A percentile compares a stretch with the other conserved stretches of the same genome.
These are phyloP conservation scores for Lycocerus yunnanus DNA, from an alignment of 2,888 invertebrate species.

Conservation along the genomic window DNA sequence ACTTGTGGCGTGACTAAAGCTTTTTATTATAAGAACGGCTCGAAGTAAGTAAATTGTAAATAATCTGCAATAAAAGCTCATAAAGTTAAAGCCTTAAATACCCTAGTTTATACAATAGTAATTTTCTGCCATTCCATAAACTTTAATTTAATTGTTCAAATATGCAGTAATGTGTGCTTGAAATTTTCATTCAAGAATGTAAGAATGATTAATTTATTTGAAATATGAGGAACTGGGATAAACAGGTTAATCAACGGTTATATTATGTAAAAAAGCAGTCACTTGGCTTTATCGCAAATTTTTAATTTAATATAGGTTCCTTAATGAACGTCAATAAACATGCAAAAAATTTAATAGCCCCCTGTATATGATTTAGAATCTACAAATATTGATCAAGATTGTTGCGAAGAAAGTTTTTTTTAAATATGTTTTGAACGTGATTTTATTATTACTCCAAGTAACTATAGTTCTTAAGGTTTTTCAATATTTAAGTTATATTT, in stretches of 20 bases:
- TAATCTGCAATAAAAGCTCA: neutral
- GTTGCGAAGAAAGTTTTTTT: no score
- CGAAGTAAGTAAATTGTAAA: slow-evolving; percentile 2
- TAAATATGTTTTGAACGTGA: no score
- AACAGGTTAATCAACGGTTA: neutral
- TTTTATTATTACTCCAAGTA: no score
- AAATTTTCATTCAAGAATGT: neutral
- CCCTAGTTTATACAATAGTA: neutral
- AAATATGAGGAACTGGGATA: neutral
- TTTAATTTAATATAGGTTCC: neutral
- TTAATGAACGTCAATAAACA: no score
- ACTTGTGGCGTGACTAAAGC: slow-evolving; percentile 2
- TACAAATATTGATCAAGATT: no score
- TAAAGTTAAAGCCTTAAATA: neutral
- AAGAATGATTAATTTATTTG: neutral
- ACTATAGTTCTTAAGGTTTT: no score
- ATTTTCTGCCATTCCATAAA: neutral
- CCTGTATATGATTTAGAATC: no score
- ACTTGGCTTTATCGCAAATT: neutral
- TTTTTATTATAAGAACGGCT: neutral
- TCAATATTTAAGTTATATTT: no score
- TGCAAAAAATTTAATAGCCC: no score
- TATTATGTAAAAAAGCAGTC: neutral
- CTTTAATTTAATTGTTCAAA: neutral
- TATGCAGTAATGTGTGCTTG: neutral